Percentiles rank a stretch among this genome's conserved stretches.
phyloP scores from a whole-genome alignment of 2,888 invertebrate species.

The Perdita meconis region DNA sequence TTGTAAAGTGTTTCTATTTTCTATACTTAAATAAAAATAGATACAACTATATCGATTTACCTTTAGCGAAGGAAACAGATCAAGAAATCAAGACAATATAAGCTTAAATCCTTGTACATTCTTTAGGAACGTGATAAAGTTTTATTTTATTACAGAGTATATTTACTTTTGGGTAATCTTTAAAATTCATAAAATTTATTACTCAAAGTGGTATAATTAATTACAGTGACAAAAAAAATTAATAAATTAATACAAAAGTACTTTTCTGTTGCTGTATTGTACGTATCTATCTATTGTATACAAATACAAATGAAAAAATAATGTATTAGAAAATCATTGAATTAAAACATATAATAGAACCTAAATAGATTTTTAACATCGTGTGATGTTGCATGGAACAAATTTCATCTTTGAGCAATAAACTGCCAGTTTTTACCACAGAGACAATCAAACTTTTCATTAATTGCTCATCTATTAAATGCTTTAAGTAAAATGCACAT shows the following conservation, averaged over 20 bases:
- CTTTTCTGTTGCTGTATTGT: slow-evolving; percentile 21
- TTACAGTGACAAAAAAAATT: slow-evolving; percentile 10
- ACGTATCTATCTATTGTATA: slow-evolving; percentile 22
- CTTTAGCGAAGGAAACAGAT: background rate
- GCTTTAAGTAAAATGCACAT: slow-evolving; percentile 68
- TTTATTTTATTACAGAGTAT: background rate
- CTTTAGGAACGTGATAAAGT: slow-evolving; percentile 9
- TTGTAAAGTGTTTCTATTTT: slow-evolving; percentile 10
- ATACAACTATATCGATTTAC: slow-evolving; percentile 1
- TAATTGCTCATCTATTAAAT: slow-evolving; percentile 48
- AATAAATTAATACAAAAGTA: slow-evolving; percentile 17
- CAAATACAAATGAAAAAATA: slow-evolving; percentile 37
- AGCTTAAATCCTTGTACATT: slow-evolving; percentile 11
- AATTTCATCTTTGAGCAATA: slow-evolving; percentile 48
- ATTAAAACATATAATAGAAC: slow-evolving; percentile 20
- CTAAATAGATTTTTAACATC: slow-evolving; percentile 26
- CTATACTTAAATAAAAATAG: slow-evolving; percentile 26
- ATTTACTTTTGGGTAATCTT: background rate
- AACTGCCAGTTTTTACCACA: slow-evolving; percentile 35
- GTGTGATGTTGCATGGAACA: slow-evolving; percentile 30
- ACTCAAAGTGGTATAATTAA: background rate
- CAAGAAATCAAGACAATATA: background rate
- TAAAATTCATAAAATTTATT: slow-evolving; percentile 10
- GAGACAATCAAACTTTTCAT: slow-evolving; percentile 30
- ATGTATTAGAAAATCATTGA: slow-evolving; percentile 24